Base-by-base conservation (phyloP, 2,113 vertebrate species). In the Hippoglossus stenolepis region DNA sequence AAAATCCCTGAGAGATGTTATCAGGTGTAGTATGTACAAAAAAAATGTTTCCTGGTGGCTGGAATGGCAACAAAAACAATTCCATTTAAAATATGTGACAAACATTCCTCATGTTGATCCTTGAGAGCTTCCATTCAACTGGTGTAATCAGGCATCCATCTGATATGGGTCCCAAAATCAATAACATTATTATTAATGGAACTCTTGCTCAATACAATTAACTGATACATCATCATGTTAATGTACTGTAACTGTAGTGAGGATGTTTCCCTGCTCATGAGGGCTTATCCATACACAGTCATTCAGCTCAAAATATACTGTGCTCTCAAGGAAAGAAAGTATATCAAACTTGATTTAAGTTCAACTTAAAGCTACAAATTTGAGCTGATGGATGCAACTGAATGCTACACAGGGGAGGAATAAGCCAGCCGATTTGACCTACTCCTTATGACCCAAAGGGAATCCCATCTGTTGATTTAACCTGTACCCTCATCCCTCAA, bases 401-500 rank as follows among this genome's bases (percentile, higher is more conserved):
- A 65, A 71, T 45, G 45, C 57, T 26, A 28, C 15, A 61, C 0
- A 72, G 40, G 62, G 51, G 68, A 47, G 6, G 43, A 77, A 69
- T 64, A 11, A 40, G n/a, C 17, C 45, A 40, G 23, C 56, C 67
- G 13, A 72, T 45, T 13, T 82, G 8, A 77, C 60, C 24, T 78
- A 63, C 73, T 67, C 35, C 23, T n/a, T 65, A 66, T 12, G 6
- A 72, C 47, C 75, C 49, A 28, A 70, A 65, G 24, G 43, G 43
- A 17, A 67, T 63, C 61, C 51, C 45, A 75, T 57, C 65, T 86
- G 91, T 86, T 76, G 66, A 82, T 83, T 81, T 70, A 91, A 95
- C 91, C 90, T 87, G 75, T 9, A 78, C 77, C 87, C 84, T 83
- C 83, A 83, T 96, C 94, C 90, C 90, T 93, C 45, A 63, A 84